Conservation (phyloP, 1,140 invertebrate genomes). For the Pseudomyrmex pallidus region DNA sequence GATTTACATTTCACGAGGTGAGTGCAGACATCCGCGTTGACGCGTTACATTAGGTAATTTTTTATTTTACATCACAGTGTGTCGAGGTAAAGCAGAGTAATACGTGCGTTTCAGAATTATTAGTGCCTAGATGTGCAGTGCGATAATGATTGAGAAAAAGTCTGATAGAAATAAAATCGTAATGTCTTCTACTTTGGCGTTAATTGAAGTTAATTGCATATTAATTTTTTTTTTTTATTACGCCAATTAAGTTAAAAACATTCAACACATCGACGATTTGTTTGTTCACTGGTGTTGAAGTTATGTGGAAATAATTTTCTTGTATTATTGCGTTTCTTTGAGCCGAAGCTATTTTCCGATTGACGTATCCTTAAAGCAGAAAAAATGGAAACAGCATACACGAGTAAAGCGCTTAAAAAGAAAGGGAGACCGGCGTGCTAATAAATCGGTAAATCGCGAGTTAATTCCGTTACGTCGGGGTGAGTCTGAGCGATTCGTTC, state of each 20-base stretch:
- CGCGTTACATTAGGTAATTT: neutral
- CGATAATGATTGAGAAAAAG: no score
- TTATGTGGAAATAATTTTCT: neutral
- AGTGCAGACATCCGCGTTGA: neutral
- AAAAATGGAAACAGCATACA: constrained; percentile 37
- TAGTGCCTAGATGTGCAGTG: no score
- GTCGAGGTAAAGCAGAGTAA: neutral
- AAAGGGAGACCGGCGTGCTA: constrained; percentile 61
- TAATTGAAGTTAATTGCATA: neutral
- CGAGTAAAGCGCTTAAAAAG: constrained; percentile 55
- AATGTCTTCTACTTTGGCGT: no score
- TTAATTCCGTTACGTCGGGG: constrained; percentile 77
- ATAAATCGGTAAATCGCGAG: constrained; percentile 77
- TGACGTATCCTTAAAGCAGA: constrained; percentile 37
- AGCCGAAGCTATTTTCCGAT: constrained; percentile 18
- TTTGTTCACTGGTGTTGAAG: neutral
- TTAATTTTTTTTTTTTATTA: neutral
- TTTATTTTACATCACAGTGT: constrained; percentile 1
- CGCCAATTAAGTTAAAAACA: neutral
- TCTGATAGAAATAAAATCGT: no score
- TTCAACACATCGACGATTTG: neutral
- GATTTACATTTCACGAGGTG: constrained; percentile 30
- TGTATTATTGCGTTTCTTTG: constrained; percentile 5
- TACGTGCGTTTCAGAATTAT: neutral
- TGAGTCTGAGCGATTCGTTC: constrained; percentile 68